A percentile compares a stretch with the other conserved stretches of the same genome.
Conservation (phyloP, 53 echinoderm and acorn worm genomes). For the Apostichopus leukothele region DNA sequence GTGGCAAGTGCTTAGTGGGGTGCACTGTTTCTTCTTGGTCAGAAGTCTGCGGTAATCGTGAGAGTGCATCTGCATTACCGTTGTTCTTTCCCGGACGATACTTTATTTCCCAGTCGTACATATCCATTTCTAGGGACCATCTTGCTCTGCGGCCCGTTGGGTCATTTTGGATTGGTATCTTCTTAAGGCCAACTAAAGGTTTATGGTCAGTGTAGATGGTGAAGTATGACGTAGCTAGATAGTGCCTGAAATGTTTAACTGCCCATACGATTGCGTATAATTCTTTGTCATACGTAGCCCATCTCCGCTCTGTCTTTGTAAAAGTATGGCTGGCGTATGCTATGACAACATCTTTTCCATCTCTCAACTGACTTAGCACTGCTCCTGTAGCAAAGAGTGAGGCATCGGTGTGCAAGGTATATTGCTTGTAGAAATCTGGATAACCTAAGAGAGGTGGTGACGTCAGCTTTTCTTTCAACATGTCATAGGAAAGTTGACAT, state of each 20-base stretch:
- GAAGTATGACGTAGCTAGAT: constrained; percentile 44
- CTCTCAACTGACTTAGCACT: constrained; percentile 40
- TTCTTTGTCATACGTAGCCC: constrained; percentile 55
- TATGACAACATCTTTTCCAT: constrained; percentile 50
- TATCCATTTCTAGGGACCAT: constrained; percentile 73
- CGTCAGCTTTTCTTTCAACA: constrained; percentile 5
- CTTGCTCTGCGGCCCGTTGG: constrained; percentile 52
- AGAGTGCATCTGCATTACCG: constrained; percentile 70
- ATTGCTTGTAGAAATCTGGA: constrained; percentile 50
- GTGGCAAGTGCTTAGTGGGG: background rate
- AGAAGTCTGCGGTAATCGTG: constrained; percentile 38
- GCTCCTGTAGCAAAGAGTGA: constrained; percentile 55
- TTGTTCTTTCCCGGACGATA: constrained; percentile 59
- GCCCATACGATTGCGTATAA: constrained; percentile 61
- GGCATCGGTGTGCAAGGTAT: constrained; percentile 57
- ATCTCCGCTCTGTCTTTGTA: constrained; percentile 21
- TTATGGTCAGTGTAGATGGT: constrained; percentile 75
- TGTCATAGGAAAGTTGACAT: constrained; percentile 44
- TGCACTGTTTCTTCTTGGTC: no score
- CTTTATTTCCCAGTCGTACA: constrained; percentile 58
- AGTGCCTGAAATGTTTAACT: constrained; percentile 52
- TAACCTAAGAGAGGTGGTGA: constrained; percentile 65
- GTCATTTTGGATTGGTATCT: constrained; percentile 64
- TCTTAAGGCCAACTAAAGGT: constrained; percentile 57
- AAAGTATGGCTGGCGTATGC: constrained; percentile 58